Conservation (phyloP, 2,113 vertebrate genomes). For the Menura novaehollandiae region DNA sequence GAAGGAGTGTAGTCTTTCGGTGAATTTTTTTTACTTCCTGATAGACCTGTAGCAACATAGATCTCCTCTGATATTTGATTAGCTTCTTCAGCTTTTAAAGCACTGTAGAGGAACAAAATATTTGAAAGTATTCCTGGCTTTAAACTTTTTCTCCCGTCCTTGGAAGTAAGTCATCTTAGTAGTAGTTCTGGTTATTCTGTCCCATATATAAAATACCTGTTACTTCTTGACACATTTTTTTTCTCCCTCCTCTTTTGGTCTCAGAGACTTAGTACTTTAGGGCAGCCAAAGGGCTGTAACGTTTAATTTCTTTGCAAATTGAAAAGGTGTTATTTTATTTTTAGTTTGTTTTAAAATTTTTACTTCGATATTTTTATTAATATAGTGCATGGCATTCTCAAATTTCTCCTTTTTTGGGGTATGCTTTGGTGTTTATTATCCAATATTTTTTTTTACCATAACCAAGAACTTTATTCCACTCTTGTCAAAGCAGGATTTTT, state of each 20-base stretch:
- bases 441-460: not conserved
- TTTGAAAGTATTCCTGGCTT: not conserved
- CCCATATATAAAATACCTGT: not conserved
- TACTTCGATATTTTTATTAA: not conserved
- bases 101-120: not conserved
- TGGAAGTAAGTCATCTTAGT: not conserved
- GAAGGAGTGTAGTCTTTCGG: not conserved
- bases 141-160: not conserved
- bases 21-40: not conserved
- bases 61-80: not conserved
- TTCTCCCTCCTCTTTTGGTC: rapidly evolving
- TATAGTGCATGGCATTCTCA: not conserved
- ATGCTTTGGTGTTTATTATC: not conserved
- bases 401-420: rapidly evolving
- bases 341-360: not conserved
- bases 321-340: not conserved
- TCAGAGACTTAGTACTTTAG: not conserved
- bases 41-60: not conserved
- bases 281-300: not conserved
- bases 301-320: not conserved
- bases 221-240: not conserved
- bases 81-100: not conserved
- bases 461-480: not conserved
- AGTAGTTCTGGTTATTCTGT: not conserved
- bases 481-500: not conserved